Evolutionary conservation across 2,888 invertebrate species (phyloP).

Genomic region (Erannis defoliaria): DNA sequence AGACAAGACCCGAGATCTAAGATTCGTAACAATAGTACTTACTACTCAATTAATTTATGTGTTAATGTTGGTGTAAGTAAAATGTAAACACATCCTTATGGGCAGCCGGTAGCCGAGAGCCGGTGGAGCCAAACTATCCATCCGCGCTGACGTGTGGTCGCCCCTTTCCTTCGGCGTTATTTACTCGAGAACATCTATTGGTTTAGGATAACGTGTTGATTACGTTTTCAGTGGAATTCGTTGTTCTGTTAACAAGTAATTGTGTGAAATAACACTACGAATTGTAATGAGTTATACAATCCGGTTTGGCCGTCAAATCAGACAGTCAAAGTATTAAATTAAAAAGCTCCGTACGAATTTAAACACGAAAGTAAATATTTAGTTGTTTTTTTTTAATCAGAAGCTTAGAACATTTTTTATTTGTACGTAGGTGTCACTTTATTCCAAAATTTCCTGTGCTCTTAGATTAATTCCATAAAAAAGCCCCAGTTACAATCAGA

Average conservation of each 20-base stretch:
- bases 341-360: neutral
- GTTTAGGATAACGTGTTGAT: conserved; percentile 46
- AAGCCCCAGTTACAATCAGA: no score
- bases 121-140: conserved; percentile 23
- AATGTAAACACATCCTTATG: conserved; percentile 19
- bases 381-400: no score
- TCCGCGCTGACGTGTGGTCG: conserved; percentile 39
- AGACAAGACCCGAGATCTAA: no score
- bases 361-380: no score
- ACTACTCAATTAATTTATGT: neutral
- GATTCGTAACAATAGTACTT: no score
- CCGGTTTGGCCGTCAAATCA: neutral
- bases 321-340: neutral
- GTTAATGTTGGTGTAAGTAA: conserved; percentile 2
- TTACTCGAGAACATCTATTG: conserved; percentile 44
- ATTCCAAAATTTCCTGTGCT: no score
- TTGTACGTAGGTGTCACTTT: no score
- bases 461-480: no score
- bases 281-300: conserved; percentile 18
- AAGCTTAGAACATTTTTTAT: no score
- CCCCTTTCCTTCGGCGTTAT: conserved; percentile 34
- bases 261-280: conserved; percentile 24
- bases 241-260: conserved; percentile 37
- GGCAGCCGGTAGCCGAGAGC: neutral
- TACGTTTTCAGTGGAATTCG: conserved; percentile 37